phyloP scores from a whole-genome alignment of 2,797 vertebrate genomes.

The Danionella dracula region DNA sequence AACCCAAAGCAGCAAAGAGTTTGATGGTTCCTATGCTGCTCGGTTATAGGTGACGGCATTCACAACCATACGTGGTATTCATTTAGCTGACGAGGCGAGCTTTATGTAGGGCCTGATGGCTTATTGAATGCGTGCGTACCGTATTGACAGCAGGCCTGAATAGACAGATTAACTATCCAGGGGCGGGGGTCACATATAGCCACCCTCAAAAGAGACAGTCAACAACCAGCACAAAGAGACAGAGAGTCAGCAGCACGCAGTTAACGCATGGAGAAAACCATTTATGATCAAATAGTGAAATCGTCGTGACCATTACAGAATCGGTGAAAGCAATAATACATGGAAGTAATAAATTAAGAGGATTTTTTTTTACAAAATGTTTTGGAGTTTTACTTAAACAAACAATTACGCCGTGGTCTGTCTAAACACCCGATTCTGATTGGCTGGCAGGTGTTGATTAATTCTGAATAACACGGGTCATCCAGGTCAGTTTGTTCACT shows the following conservation, averaged over 20 bases:
- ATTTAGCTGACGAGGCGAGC: slow-evolving; percentile 20
- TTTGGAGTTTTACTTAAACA: no score
- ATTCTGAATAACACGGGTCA: no score
- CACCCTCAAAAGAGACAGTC: neutral
- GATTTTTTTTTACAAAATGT: no score
- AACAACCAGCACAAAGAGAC: neutral
- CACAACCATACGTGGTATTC: neutral
- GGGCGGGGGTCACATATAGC: slow-evolving; percentile 2
- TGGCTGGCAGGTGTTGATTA: no score
- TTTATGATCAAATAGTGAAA: neutral
- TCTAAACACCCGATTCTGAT: no score
- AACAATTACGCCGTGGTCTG: no score
- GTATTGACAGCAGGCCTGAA: slow-evolving; percentile 31
- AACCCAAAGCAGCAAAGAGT: no score
- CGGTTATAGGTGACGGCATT: neutral
- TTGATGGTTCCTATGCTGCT: no score
- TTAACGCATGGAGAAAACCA: neutral
- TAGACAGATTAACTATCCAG: slow-evolving; percentile 21
- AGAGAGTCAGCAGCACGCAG: slow-evolving; percentile 9
- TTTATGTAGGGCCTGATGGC: neutral
- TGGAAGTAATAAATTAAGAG: no score
- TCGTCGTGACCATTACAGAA: neutral
- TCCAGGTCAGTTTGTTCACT: no score
- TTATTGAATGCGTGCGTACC: slow-evolving; percentile 5
- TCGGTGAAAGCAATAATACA: neutral